Evolutionary conservation across 2,797 vertebrate genomes (phyloP).

Genomic region (Phalanger gymnotis): DNA sequence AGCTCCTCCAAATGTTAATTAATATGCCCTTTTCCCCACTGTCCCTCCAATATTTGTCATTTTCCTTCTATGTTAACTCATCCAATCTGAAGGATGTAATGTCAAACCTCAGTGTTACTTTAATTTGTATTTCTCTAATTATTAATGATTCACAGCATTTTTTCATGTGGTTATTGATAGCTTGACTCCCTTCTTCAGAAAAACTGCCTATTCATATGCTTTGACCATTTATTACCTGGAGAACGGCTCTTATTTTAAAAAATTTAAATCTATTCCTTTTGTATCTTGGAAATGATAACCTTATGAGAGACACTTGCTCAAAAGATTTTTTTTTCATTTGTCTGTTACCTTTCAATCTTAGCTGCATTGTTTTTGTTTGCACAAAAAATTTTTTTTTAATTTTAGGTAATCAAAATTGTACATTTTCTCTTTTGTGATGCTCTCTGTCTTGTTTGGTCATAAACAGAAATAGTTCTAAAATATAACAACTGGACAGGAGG

Average conservation of each 20-base stretch:
- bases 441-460: neutral
- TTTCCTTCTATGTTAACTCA: neutral
- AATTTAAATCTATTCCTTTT: neutral
- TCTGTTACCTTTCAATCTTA: neutral
- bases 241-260: neutral
- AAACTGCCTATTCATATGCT: neutral
- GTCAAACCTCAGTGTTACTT: neutral
- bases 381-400: neutral
- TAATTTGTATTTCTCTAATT: neutral
- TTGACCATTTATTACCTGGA: too few species aligned
- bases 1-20: neutral
- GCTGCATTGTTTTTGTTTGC: neutral
- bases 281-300: neutral
- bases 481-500: neutral
- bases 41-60: neutral
- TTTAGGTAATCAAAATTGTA: neutral
- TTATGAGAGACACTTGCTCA: neutral
- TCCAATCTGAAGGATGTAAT: neutral
- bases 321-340: neutral
- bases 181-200: neutral
- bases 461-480: neutral
- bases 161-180: neutral
- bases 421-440: neutral
- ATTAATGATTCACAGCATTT: neutral
- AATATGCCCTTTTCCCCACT: neutral